Conservation (phyloP, 2,797 vertebrate genomes). For the Characodon lateralis region DNA sequence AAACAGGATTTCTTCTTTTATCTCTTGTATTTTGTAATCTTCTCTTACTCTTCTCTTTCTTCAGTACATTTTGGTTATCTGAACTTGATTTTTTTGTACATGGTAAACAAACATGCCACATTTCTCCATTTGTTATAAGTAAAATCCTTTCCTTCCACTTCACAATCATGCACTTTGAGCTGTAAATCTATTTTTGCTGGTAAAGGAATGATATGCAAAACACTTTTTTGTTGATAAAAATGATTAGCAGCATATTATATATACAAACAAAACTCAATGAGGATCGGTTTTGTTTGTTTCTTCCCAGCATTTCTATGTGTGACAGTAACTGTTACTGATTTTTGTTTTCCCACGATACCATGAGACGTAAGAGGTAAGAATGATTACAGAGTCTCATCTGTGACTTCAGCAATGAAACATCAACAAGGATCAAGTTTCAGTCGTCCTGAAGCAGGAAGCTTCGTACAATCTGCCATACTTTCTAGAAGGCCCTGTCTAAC, state of each 20-base stretch:
- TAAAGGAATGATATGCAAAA: background rate
- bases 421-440: constrained; percentile 1
- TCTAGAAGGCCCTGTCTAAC: background rate
- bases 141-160: background rate
- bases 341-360: background rate
- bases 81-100: too few species aligned
- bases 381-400: background rate
- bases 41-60: too few species aligned
- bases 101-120: too few species aligned
- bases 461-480: background rate
- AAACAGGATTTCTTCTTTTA: background rate
- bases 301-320: background rate
- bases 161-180: background rate
- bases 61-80: too few species aligned
- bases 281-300: background rate
- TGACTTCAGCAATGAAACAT: background rate
- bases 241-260: background rate
- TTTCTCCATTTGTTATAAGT: too few species aligned
- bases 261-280: background rate
- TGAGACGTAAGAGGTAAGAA: background rate
- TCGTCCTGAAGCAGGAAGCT: background rate
- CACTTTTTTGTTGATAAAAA: background rate
- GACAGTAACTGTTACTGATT: background rate
- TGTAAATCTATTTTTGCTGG: background rate
- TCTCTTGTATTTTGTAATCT: too few species aligned